Evolutionary conservation across 2,888 invertebrate species (phyloP), one percentile per base, ranked within the genome.

Genomic region (Spodoptera littoralis): DNA sequence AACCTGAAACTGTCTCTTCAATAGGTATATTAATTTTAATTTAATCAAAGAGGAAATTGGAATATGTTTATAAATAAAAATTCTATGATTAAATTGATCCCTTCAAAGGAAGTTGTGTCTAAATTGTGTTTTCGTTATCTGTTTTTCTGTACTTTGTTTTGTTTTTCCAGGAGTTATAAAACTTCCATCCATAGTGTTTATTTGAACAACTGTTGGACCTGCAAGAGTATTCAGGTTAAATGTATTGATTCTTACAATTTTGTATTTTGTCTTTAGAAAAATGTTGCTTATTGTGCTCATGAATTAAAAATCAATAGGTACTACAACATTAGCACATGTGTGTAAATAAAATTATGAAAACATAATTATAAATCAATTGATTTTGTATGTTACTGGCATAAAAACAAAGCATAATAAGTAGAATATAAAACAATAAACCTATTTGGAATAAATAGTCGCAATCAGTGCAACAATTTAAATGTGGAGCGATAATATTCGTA

Each of bases 11-110:
- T 67, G 61, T 78, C 64, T 62, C 72, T 60, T 72, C 58, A 69
- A 65, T 67, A 18, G 18, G 18, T 18, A 72, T 65, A 70, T 55
- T 64, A 65, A 65, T 66, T 70, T 60, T 62, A 36, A 73, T 73
- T 57, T 62, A 72, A 64, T 73, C 49, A 60, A 70, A 57, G 45
- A 69, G 69, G 68, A 63, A 36, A 60, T 75, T 70, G 65, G 71
- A 76, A 76, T 63, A 70, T 65, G 60, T 75, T 77, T 83, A 81
- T 75, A 83, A 85, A 84, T 85, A 79, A 87, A 85, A 85, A 84
- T 75, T 78, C 90, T 92, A 92, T 84, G 76, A 80, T 83, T 92
- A 92, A 92, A 92, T 92, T 93, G 92, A 89, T 93, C 92, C 93
- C 89, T 84, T 79, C 79, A 83, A 81, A 88, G 88, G 87, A 89